These are phyloP conservation scores for Arizona elegans DNA, from an alignment of 2,113 vertebrate species.

Conservation along the genomic window DNA sequence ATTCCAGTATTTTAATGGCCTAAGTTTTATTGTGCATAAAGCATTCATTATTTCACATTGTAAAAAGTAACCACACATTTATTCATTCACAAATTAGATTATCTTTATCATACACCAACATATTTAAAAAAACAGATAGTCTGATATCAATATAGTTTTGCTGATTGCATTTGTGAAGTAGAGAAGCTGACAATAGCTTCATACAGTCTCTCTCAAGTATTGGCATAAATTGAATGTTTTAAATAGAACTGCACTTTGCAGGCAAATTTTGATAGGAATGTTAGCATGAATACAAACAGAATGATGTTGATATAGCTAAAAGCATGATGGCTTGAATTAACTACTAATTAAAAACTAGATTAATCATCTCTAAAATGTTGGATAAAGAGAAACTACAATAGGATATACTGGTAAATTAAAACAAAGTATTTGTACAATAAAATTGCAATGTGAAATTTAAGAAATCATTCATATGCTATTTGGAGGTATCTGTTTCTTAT, in stretches of 20 bases:
- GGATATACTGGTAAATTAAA: slow-evolving; percentile 69
- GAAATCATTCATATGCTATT: slow-evolving; percentile 60
- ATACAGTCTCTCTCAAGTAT: slow-evolving; percentile 64
- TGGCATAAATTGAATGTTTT: slow-evolving; percentile 60
- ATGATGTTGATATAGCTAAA: slow-evolving; percentile 63
- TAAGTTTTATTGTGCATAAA: slow-evolving; percentile 74
- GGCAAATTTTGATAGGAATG: slow-evolving; percentile 65
- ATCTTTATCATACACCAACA: slow-evolving; percentile 73
- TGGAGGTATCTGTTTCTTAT: slow-evolving; percentile 55
- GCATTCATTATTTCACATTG: slow-evolving; percentile 69
- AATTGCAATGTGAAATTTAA: slow-evolving; percentile 56
- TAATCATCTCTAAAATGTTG: slow-evolving; percentile 69
- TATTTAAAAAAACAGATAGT: slow-evolving; percentile 66
- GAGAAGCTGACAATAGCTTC: slow-evolving; percentile 83
- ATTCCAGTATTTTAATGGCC: slow-evolving; percentile 69
- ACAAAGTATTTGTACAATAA: slow-evolving; percentile 68
- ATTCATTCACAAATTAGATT: slow-evolving; percentile 71
- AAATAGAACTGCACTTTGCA: slow-evolving; percentile 64
- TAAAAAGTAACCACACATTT: slow-evolving; percentile 77
- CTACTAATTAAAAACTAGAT: slow-evolving; percentile 69
- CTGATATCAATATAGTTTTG: slow-evolving; percentile 70
- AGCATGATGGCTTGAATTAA: slow-evolving; percentile 67
- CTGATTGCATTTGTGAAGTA: slow-evolving; percentile 68
- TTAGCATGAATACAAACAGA: slow-evolving; percentile 67
- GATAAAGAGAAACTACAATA: slow-evolving; percentile 65